Conservation (phyloP, 2,797 vertebrate species). For the Tapirus indicus region DNA sequence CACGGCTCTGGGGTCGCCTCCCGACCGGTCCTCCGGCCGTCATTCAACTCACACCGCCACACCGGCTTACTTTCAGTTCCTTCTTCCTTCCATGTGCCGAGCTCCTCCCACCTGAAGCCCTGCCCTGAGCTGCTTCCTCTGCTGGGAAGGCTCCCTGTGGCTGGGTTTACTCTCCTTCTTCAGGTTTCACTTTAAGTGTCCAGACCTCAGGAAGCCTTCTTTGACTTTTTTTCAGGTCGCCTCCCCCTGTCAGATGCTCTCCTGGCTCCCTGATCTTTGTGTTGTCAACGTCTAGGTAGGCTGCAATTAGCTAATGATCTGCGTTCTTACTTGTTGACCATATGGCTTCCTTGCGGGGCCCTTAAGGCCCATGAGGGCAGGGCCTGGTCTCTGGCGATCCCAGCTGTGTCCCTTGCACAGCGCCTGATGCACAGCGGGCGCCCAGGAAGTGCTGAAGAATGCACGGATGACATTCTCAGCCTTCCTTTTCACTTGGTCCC, state of each 20-base stretch:
- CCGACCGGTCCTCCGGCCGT: background rate
- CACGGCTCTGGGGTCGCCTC: background rate
- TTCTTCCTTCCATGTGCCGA: background rate
- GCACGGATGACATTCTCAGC: background rate
- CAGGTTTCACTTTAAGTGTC: background rate
- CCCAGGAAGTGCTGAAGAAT: background rate
- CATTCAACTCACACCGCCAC: background rate
- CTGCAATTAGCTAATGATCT: background rate
- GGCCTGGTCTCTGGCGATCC: background rate
- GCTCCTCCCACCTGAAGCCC: background rate
- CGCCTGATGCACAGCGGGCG: background rate
- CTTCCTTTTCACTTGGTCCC: background rate
- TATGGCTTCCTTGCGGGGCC: background rate
- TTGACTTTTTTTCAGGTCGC: background rate
- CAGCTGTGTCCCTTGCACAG: background rate
- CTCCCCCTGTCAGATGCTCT: background rate
- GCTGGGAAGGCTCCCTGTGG: background rate
- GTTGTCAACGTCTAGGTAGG: background rate
- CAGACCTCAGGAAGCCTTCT: background rate
- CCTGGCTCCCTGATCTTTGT: background rate
- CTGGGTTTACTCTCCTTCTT: background rate
- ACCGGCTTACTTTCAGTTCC: background rate
- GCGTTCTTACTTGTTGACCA: background rate
- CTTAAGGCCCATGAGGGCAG: background rate
- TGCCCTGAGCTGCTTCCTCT: too few relatives aligned